Base-by-base conservation (phyloP, 2,113 vertebrate genomes). In the Tetrax tetrax region DNA sequence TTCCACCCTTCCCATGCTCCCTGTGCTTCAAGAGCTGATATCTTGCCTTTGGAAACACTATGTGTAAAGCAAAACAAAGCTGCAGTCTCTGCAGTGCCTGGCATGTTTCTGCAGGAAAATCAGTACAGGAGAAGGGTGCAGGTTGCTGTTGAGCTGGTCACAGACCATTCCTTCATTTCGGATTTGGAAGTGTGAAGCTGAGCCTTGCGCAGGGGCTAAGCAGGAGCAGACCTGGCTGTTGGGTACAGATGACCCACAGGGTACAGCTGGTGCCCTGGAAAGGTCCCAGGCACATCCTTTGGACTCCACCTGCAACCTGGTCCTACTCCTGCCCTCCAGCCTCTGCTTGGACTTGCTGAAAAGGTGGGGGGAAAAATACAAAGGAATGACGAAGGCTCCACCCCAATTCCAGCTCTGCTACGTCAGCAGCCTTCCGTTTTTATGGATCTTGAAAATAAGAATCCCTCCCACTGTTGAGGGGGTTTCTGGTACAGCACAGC, bases 321-420 rank as follows among this genome's bases (percentile, higher is more conserved):
- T 57, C 35, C 38, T 9, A 50, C 16, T 59, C 48, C 59, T 88
- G 64, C 60, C 65, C 24, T 90, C 38, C 72, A 83, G 37, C 64
- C 23, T 50, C 54, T 89, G 38, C 45, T 87, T 31, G 31, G 82
- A 70, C n/a, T 94, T 78, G 25, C 48, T 61, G 61, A 87, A 75
- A 53, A 18, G 41, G 15, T 0, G 9, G 15, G 31, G 8, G 37
- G 51, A 38, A 93, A 93, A 92, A 51, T 47, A 59, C 15, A 47
- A 90, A 75, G 54, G 14, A 80, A 77, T 38, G 7, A n/a, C 0
- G 5, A 80, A 81, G 19, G 5, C 28, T 89, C n/a, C 48, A 65
- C 66, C 69, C 50, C 75, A 79, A 83, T 83, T 93, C 41, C 65
- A 76, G 33, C n/a, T 79, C 38, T 48, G n/a, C 33, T 94, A 33